phyloP scores from a whole-genome alignment of 2,888 invertebrate species.

The Cremastinae sp. region DNA sequence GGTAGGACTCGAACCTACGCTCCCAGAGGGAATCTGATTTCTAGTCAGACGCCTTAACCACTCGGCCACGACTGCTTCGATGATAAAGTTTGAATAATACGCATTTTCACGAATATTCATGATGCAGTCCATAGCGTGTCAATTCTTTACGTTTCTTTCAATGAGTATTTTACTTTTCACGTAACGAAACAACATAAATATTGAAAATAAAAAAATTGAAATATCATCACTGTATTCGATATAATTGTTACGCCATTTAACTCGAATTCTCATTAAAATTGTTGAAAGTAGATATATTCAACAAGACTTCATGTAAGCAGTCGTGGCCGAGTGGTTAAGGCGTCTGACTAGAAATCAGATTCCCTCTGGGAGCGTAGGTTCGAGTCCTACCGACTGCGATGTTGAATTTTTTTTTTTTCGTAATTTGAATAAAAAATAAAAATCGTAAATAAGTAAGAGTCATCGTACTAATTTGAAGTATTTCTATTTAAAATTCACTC shows the following conservation, averaged over 20 bases:
- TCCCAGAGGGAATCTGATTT: conserved; percentile 95
- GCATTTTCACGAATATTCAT: no score
- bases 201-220: no score
- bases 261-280: no score
- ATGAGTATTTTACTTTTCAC: no score
- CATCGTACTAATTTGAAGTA: conserved; percentile 70
- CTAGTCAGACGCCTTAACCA: conserved; percentile 95
- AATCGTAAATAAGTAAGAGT: conserved; percentile 25
- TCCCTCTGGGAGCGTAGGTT: conserved; percentile 95
- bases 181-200: no score
- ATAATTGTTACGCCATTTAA: no score
- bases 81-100: not conserved
- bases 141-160: no score
- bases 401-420: conserved; percentile 15
- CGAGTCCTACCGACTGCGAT: conserved; percentile 93
- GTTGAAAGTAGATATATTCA: not conserved
- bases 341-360: conserved; percentile 95
- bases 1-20: conserved; percentile 95
- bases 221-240: no score
- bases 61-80: conserved; percentile 86
- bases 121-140: no score
- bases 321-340: conserved; percentile 93
- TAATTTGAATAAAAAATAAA: not conserved
- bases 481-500: conserved; percentile 77
- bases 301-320: conserved; percentile 24